Base-by-base conservation (phyloP, 2,888 invertebrate species). In the Argynnis bischoffii region DNA sequence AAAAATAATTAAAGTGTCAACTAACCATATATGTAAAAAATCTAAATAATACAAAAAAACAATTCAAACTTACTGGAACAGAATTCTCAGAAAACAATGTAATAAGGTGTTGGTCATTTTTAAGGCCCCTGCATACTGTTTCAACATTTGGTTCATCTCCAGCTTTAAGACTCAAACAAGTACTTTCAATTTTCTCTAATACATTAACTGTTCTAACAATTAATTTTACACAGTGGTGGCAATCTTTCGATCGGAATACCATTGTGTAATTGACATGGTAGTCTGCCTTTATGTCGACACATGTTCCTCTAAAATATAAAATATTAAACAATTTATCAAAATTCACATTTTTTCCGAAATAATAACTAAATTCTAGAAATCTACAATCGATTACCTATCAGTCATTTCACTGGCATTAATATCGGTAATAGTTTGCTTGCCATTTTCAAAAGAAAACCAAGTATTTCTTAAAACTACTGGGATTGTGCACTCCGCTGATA, bases 391-490 rank as follows among this genome's bases (percentile, higher is more conserved):
- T 77, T 85, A 93, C 93, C 90, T 94, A 75, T 93, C 93, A 11
- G 95, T 95, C 96, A 98, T 97, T 54, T 94, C 94, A 69, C 94
- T 95, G 0, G 96, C 96, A 88, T 98, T 96, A 64, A 98, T 95
- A 81, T 96, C 96, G 0, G 97, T 98, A 57, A 95, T 93, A 0
- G 97, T 97, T 78, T 97, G 97, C 77, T 94, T 93, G 13, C 97
- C 97, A 90, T 95, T 95, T 93, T 98, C 98, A 94, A 97, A 96
- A 3, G 97, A 98, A 88, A 97, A 98, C 98, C 98, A 98, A 47
- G 96, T 94, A 69, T 98, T 98, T 78, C 97, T 94, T 60, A 98
- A 86, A 56, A 97, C 95, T 72, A 94, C 81, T 41, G 98, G 98
- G 80, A 98, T 96, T 35, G 94, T 93, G 83, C 97, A 97, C 69